Conservation (phyloP, 2,888 invertebrate genomes). For the Caenorhabditis becei region DNA sequence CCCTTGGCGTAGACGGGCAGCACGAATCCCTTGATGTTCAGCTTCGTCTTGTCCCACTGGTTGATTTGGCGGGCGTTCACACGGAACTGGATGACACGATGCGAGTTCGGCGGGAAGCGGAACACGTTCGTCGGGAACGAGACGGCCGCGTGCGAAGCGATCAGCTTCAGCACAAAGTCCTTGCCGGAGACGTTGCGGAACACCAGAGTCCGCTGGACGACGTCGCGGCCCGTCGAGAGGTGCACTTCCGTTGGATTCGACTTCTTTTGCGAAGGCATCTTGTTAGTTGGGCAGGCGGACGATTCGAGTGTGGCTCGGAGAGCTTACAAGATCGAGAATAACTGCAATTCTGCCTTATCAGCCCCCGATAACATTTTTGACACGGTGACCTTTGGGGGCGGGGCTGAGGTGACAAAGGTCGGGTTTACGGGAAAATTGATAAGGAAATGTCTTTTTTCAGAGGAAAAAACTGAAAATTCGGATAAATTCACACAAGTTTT, state of each 20-base stretch:
- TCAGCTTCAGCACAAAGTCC: constrained; percentile 56
- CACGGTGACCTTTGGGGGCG: constrained; percentile 4
- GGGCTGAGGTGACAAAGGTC: too few species aligned
- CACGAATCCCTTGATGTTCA: constrained; percentile 47
- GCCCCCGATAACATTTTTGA: background rate
- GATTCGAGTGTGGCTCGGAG: constrained; percentile 39
- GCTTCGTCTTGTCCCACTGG: constrained; percentile 33
- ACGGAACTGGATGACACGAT: constrained; percentile 56
- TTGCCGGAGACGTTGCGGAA: constrained; percentile 58
- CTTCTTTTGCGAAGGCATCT: constrained; percentile 52
- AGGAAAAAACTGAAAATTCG: too few species aligned
- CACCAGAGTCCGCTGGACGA: constrained; percentile 56
- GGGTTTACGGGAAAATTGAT: too few species aligned
- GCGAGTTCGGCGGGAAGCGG: constrained; percentile 49
- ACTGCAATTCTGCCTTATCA: background rate
- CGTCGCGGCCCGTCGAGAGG: constrained; percentile 37
- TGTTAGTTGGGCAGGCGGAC: constrained; percentile 34
- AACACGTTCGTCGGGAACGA: constrained; percentile 54
- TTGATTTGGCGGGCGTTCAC: constrained; percentile 27
- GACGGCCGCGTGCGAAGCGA: constrained; percentile 36
- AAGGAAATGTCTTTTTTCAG: too few species aligned
- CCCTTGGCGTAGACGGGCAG: constrained; percentile 48
- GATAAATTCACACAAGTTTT: too few species aligned
- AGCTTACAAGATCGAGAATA: constrained; percentile 30
- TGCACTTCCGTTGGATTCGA: constrained; percentile 57